phyloP scores from a whole-genome alignment of 1,140 invertebrate genomes.

The Episyrphus balteatus region DNA sequence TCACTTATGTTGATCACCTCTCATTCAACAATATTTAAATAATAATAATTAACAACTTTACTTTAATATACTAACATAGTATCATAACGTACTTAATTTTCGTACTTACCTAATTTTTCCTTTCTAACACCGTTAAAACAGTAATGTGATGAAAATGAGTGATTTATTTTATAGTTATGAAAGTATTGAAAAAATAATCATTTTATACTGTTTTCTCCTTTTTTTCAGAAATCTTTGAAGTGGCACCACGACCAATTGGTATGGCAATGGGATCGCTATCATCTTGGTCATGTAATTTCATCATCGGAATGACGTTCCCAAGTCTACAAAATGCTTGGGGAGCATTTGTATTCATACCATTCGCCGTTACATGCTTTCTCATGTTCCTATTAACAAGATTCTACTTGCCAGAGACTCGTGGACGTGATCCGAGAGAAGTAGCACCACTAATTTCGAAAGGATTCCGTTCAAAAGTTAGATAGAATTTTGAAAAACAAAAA shows the following conservation, averaged over 20 bases:
- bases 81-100: too few species aligned
- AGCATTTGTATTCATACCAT: constrained; percentile 57
- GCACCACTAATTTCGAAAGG: constrained; percentile 40
- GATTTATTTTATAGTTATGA: too few species aligned
- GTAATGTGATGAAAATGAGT: too few species aligned
- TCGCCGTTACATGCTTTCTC: constrained; percentile 43
- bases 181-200: too few species aligned
- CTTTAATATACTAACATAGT: too few species aligned
- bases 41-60: too few species aligned
- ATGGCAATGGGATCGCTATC: constrained; percentile 78
- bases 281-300: constrained; percentile 82
- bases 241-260: constrained; percentile 66
- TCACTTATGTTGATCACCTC: too few species aligned
- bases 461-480: constrained; percentile 41
- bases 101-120: too few species aligned
- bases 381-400: constrained; percentile 49
- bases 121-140: too few species aligned
- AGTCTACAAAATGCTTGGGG: constrained; percentile 48
- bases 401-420: constrained; percentile 61
- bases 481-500: too few species aligned
- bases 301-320: constrained; percentile 70
- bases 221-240: constrained; percentile 69
- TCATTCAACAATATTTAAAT: too few species aligned
- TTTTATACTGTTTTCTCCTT: constrained; percentile 3
- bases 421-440: constrained; percentile 48